These are phyloP conservation scores for Oplegnathus fasciatus DNA, from an alignment of 2,113 vertebrate species.

Conservation along the genomic window DNA sequence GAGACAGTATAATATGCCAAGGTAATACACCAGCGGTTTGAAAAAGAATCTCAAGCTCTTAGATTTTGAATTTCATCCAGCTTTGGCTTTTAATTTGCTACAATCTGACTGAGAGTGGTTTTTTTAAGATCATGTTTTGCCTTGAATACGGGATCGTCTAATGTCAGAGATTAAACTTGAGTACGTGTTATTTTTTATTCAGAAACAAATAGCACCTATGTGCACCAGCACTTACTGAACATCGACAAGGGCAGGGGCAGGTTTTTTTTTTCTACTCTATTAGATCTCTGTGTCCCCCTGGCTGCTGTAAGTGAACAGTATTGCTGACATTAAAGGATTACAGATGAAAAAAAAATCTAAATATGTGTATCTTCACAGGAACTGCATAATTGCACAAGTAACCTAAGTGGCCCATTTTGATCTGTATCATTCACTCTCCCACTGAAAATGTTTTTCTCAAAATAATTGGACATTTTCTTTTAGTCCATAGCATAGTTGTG, in stretches of 20 bases:
- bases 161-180: constrained; percentile 54
- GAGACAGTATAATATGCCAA: constrained; percentile 20
- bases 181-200: constrained; percentile 17
- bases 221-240: constrained; percentile 53
- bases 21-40: constrained; percentile 1
- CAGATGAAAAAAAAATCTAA: constrained; percentile 66
- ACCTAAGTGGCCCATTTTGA: constrained; percentile 81
- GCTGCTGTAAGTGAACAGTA: constrained; percentile 70
- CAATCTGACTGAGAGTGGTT: neutral
- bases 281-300: constrained; percentile 66
- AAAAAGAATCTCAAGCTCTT: constrained; percentile 23
- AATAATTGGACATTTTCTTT: constrained; percentile 84
- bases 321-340: constrained; percentile 75
- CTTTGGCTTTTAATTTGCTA: constrained; percentile 17
- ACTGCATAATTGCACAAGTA: constrained; percentile 79
- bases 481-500: constrained; percentile 77
- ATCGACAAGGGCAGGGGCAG: constrained; percentile 32
- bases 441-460: constrained; percentile 78
- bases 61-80: constrained; percentile 22
- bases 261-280: constrained; percentile 36
- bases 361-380: constrained; percentile 75
- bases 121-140: constrained; percentile 8
- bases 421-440: constrained; percentile 79
- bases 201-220: constrained; percentile 44
- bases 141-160: constrained; percentile 28